phyloP scores from a whole-genome alignment of 2,888 invertebrate genomes.

The Cremastobaeus sp. region DNA sequence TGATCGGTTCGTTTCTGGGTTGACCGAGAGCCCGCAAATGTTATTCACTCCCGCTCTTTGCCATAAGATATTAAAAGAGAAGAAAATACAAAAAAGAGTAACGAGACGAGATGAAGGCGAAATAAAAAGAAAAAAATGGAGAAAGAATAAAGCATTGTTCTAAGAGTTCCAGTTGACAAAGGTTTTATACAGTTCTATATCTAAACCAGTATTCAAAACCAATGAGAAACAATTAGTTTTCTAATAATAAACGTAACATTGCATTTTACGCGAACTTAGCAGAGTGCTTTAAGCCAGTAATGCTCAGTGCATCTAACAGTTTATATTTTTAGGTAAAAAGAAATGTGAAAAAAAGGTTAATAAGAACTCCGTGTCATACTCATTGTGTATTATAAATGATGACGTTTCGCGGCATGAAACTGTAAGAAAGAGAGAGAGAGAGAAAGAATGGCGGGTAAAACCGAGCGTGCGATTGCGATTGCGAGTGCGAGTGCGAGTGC shows the following conservation, averaged over 20 bases:
- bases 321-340: conserved; percentile 73
- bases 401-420: conserved; percentile 71
- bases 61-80: conserved; percentile 11
- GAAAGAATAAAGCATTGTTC: conserved; percentile 67
- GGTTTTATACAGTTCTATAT: conserved; percentile 77
- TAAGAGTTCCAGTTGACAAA: conserved; percentile 76
- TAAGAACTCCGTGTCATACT: conserved; percentile 74
- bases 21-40: no score
- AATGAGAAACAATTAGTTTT: conserved; percentile 77
- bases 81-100: neutral
- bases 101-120: conserved; percentile 2
- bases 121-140: neutral
- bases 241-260: conserved; percentile 70
- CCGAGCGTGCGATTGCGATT: no score
- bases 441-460: conserved; percentile 4
- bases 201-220: conserved; percentile 78
- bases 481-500: conserved; percentile 63
- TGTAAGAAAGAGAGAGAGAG: conserved; percentile 47
- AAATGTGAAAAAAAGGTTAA: conserved; percentile 13
- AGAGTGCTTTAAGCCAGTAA: conserved; percentile 71
- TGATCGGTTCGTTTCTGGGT: no score
- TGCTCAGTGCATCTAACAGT: conserved; percentile 75
- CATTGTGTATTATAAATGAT: conserved; percentile 73
- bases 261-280: conserved; percentile 71
- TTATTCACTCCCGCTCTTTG: conserved; percentile 6